Base-by-base conservation (phyloP, 2,113 vertebrate genomes). In the Siniperca chuatsi region DNA sequence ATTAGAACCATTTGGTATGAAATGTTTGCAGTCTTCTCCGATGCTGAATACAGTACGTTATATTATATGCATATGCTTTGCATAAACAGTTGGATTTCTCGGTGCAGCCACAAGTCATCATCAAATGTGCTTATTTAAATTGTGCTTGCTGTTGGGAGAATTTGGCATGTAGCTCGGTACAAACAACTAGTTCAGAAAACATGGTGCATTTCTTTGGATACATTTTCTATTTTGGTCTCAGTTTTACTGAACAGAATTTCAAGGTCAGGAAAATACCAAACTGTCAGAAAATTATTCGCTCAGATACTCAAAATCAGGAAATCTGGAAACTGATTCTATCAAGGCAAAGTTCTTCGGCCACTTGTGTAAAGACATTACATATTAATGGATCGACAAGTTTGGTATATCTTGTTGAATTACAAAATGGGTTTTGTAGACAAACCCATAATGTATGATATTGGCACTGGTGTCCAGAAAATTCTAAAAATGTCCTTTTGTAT, bases 31-130 rank as follows among this genome's bases (percentile, higher is more conserved):
- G 52, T 33, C 11, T 48, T 48, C 20, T 57, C 3, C 29, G 4
- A 33, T 33, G 23, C 72, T 68, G 35, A 79, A 42, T 11, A 67
- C 21, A 23, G 12, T 35, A 16, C 7, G 25, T 74, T 18, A 6
- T 13, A 11, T 25, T 52, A 54, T 52, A 52, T 79, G 42, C 75
- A 67, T 73, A 29, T 18, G 16, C 13, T 78, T 67, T 61, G 52
- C 62, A 50, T 69, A 61, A 74, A 68, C 52, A 20, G 61, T 60
- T 37, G 48, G 58, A 65, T 72, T 66, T 78, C 61, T 73, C n/a
- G 8, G n/a, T 20, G 12, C n/a, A 33, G 35, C 29, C 11, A 20
- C n/a, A 9, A 35, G 33, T 54, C 33, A 23, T 68, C 20, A 60
- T 58, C 11, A 35, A 8, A 73, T 40, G 29, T 15, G 21, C 54